phyloP scores from a whole-genome alignment of 2,888 invertebrate genomes.

The Acanthopleura granulata region DNA sequence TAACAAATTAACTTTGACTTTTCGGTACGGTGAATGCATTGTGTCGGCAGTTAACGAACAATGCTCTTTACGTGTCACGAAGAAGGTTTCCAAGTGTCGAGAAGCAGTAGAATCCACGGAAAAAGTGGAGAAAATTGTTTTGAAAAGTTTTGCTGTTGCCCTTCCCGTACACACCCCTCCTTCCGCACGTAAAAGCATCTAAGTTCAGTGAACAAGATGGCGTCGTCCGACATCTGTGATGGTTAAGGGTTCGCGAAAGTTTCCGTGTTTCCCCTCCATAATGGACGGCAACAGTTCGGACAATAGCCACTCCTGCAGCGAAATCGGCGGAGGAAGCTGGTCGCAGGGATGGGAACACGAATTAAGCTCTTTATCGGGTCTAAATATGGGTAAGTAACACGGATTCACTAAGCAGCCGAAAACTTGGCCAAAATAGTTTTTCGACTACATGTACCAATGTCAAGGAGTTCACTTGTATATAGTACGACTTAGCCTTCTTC shows the following conservation, averaged over 20 bases:
- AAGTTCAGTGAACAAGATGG: background rate
- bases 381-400: slow-evolving; percentile 2
- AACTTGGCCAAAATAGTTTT: no score
- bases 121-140: background rate
- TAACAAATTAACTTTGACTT: no score
- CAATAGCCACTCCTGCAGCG: slow-evolving; percentile 3
- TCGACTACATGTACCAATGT: no score
- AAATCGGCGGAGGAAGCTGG: background rate
- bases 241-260: background rate
- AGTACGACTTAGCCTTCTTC: no score
- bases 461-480: no score
- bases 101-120: no score
- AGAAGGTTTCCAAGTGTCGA: no score
- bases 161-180: background rate
- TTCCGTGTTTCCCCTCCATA: slow-evolving; percentile 1
- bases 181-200: background rate
- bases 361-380: background rate
- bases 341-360: background rate
- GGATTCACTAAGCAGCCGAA: no score
- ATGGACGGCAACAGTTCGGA: slow-evolving; percentile 12
- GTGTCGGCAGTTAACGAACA: no score
- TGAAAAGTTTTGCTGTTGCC: background rate
- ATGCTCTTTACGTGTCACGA: no score
- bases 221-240: background rate
- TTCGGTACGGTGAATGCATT: no score